Percentiles rank a stretch among this genome's conserved stretches.
Evolutionary conservation across 1,140 invertebrate genomes (phyloP).

Genomic region (Leptonema lineaticorne): DNA sequence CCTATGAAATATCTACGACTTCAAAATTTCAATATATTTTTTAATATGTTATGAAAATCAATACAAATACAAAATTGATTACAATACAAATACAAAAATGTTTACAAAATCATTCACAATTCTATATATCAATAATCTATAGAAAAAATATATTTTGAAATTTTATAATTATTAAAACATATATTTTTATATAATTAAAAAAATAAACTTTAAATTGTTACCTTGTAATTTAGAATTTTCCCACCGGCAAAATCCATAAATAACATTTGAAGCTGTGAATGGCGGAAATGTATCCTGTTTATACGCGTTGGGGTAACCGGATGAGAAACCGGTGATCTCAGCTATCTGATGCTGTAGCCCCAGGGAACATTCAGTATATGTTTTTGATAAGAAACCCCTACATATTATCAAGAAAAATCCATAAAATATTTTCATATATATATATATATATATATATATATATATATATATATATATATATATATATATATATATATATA

Average conservation of each 20-base stretch:
- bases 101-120: too few relatives aligned
- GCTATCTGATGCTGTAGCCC: slow-evolving; percentile 17
- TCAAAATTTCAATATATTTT: too few relatives aligned
- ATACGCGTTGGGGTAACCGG: background rate
- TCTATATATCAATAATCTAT: too few relatives aligned
- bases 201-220: too few relatives aligned
- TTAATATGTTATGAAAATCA: too few relatives aligned
- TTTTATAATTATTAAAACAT: too few relatives aligned
- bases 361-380: background rate
- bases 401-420: background rate
- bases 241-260: slow-evolving; percentile 14
- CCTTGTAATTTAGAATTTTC: slow-evolving; percentile 6
- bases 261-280: slow-evolving; percentile 7
- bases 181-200: too few relatives aligned
- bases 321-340: slow-evolving; percentile 10
- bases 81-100: too few relatives aligned
- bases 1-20: background rate
- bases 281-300: slow-evolving; percentile 3
- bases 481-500: background rate
- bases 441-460: background rate
- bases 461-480: background rate
- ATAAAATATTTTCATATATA: background rate
- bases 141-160: too few relatives aligned
- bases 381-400: background rate
- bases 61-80: too few relatives aligned